These are phyloP conservation scores for Telmatherina bonti DNA, from an alignment of 2,797 vertebrate genomes.

Conservation along the genomic window DNA sequence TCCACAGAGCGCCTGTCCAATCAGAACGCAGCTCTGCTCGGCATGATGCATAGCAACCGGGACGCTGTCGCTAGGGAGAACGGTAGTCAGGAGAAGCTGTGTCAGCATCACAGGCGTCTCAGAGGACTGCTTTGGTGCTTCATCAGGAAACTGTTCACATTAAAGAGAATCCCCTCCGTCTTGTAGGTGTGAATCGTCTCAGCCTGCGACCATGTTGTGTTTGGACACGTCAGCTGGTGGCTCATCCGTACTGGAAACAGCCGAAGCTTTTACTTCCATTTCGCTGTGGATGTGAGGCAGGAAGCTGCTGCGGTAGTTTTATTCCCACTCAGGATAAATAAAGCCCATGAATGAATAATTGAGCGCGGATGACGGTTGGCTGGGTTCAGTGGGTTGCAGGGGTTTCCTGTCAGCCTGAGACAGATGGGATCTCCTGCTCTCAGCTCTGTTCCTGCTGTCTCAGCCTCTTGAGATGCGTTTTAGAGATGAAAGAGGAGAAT, in stretches of 20 bases:
- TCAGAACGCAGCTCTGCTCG: conserved; percentile 26
- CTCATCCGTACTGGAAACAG: conserved; percentile 20
- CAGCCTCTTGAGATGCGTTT: conserved; percentile 7
- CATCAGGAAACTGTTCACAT: neutral
- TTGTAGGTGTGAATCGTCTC: too few relatives aligned
- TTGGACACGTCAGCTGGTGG: neutral
- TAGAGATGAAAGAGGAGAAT: too few relatives aligned
- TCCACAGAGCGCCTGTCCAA: conserved; percentile 39
- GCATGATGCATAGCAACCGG: conserved; percentile 54
- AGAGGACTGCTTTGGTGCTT: neutral
- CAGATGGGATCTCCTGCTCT: conserved; percentile 36
- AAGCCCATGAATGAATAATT: conserved; percentile 51
- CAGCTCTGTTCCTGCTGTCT: neutral
- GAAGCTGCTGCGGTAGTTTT: neutral
- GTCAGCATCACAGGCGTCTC: conserved; percentile 28
- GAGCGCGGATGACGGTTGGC: conserved; percentile 34
- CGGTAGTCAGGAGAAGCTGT: conserved; percentile 25
- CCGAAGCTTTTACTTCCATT: neutral
- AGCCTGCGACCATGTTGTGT: neutral
- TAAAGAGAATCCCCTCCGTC: neutral
- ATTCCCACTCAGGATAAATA: conserved; percentile 32
- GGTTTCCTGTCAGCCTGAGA: conserved; percentile 39
- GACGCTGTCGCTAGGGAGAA: conserved; percentile 61
- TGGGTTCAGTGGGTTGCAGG: conserved; percentile 20
- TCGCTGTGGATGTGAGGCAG: conserved; percentile 9